Evolutionary conservation across 2,888 invertebrate species (phyloP).

Genomic region (Coleophora flavipennella): DNA sequence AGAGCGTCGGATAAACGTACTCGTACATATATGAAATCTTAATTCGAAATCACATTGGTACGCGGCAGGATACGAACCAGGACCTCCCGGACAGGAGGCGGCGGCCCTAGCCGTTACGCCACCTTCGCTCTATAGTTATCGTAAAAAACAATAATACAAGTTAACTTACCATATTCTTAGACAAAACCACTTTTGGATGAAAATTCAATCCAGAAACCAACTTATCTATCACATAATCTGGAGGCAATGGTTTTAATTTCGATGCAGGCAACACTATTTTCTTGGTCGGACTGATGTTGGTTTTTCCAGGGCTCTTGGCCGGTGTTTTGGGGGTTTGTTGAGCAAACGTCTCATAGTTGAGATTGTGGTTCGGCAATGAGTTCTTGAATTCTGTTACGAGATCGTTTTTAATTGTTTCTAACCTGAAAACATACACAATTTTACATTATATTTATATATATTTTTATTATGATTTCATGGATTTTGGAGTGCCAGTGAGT

Average conservation of each 20-base stretch:
- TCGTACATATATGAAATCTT: no score
- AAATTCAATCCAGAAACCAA: no score
- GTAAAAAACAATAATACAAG: not conserved
- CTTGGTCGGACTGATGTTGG: not conserved
- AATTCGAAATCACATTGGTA: no score
- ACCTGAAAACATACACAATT: conserved; percentile 26
- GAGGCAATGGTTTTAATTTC: conserved; percentile 50
- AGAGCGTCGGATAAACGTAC: no score
- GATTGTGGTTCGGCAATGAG: conserved; percentile 21
- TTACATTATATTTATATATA: not conserved
- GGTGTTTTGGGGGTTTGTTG: no score
- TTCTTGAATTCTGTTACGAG: conserved; percentile 28
- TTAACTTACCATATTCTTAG: conserved; percentile 2
- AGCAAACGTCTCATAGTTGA: conserved; percentile 26
- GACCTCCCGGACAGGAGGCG: no score
- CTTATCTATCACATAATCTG: conserved; percentile 42
- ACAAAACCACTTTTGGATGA: not conserved
- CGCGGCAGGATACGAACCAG: no score
- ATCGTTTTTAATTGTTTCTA: conserved; percentile 31
- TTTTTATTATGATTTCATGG: no score
- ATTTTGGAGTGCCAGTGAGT: no score
- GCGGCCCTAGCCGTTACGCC: no score
- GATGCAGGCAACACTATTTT: conserved; percentile 52
- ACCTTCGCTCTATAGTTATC: no score
- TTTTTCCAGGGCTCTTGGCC: not conserved